phyloP scores from a whole-genome alignment of 1,140 invertebrate species.

The Spodoptera frugiperda region DNA sequence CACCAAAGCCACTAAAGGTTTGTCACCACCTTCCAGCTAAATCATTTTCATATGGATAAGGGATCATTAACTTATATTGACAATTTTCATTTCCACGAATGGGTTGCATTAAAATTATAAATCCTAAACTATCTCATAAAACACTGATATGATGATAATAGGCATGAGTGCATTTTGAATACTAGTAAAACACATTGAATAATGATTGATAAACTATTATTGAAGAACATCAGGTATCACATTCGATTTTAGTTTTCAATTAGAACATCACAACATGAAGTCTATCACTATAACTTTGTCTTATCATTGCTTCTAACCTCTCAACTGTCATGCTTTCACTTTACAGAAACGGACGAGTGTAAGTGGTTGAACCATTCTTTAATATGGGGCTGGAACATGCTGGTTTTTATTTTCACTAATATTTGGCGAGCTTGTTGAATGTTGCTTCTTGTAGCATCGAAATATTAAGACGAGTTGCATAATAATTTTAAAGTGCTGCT shows the following conservation, averaged over 20 bases:
- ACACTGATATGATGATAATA: constrained; percentile 25
- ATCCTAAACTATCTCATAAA: constrained; percentile 1
- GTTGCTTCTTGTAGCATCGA: constrained; percentile 56
- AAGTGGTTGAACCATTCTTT: constrained; percentile 80
- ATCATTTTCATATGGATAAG: constrained; percentile 15
- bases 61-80: constrained; percentile 32
- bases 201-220: background rate
- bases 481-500: background rate
- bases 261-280: constrained; percentile 11
- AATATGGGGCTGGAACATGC: constrained; percentile 76
- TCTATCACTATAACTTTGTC: constrained; percentile 20
- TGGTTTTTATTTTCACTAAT: constrained; percentile 75
- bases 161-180: constrained; percentile 45
- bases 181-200: background rate
- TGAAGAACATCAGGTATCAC: background rate
- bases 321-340: constrained; percentile 83
- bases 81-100: constrained; percentile 7
- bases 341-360: constrained; percentile 85
- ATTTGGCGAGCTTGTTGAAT: constrained; percentile 68
- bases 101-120: background rate
- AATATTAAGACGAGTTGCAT: background rate
- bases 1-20: constrained; percentile 95
- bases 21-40: background rate
- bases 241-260: background rate
- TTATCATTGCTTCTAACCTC: constrained; percentile 72